Conservation (phyloP, 1,140 invertebrate species). For the Asbolus verrucosus region DNA sequence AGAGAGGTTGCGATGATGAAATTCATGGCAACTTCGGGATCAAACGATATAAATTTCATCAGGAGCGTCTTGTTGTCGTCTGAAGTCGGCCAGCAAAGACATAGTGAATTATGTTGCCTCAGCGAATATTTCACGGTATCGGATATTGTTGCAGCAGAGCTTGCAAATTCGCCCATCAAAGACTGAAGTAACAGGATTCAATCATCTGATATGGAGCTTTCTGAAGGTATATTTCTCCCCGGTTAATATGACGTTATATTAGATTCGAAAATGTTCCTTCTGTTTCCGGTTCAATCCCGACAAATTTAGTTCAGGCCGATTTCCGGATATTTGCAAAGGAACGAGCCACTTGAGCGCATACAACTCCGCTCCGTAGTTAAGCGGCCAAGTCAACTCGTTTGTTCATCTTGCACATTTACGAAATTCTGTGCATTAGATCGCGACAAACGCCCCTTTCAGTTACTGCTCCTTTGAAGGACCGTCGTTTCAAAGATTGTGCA, state of each 20-base stretch:
- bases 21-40: constrained; percentile 39
- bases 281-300: constrained; percentile 19
- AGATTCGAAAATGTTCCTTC: constrained; percentile 32
- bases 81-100: constrained; percentile 41
- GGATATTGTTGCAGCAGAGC: constrained; percentile 37
- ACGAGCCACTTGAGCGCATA: too few species aligned
- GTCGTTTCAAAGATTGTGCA: too few species aligned
- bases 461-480: too few species aligned
- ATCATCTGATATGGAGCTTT: constrained; percentile 28
- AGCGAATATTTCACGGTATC: constrained; percentile 48
- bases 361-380: too few species aligned
- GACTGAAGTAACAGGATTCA: constrained; percentile 34
- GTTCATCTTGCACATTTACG: too few species aligned
- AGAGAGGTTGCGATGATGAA: constrained; percentile 10
- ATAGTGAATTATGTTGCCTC: constrained; percentile 49
- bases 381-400: too few species aligned
- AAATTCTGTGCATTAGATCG: too few species aligned
- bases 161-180: constrained; percentile 37
- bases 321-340: too few species aligned
- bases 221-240: background rate
- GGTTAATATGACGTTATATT: constrained; percentile 29
- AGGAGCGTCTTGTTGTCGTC: constrained; percentile 33
- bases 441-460: too few species aligned
- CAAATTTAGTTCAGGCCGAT: constrained; percentile 37
- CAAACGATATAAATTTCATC: constrained; percentile 47